Base-by-base conservation (phyloP, 2,888 invertebrate species). In the Taphrorychus bicolor region DNA sequence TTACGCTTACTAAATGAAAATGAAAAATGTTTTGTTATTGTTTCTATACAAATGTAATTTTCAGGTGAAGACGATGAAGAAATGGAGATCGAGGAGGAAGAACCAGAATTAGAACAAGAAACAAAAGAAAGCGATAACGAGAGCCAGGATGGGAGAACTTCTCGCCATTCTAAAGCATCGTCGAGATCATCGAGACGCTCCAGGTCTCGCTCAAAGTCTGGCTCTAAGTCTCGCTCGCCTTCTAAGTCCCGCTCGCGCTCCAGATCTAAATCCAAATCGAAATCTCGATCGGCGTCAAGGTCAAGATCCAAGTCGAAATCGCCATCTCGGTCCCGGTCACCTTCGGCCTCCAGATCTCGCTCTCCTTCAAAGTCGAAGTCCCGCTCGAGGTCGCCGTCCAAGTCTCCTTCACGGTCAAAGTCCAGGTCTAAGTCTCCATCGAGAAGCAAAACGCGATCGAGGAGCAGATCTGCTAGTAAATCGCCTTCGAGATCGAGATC, bases 21-120 rank as follows among this genome's bases (percentile, higher is more conserved):
- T n/a, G n/a, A n/a, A n/a, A n/a, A n/a, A n/a, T n/a, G n/a, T n/a
- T n/a, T n/a, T n/a, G n/a, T n/a, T n/a, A n/a, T n/a, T n/a, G n/a
- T n/a, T n/a, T n/a, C n/a, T n/a, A n/a, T n/a, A n/a, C n/a, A n/a
- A 32, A 32, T 32, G 11, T 9, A 1, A 32, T 32, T 45, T 45
- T 16, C n/a, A 71, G 77, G 75, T 61, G 87, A 89, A 73, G 88
- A 89, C 56, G 88, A 88, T 49, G 88, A 88, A 66, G 88, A 88
- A 71, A 85, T 86, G 73, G 86, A 86, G 64, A 81, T 76, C 17
- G 74, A 85, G 84, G 72, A 73, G 57, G 72, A 73, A 65, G 89
- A 89, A 23, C 79, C 79, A 22, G 75, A 76, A 49, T 75, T 76
- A 40, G 81, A 82, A 42, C 74, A 73, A 2, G 18, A 69, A 62